A percentile compares a stretch with the other conserved stretches of the same genome.
Conservation (phyloP, 1,140 invertebrate species). For the Hesperophylax magnus region DNA sequence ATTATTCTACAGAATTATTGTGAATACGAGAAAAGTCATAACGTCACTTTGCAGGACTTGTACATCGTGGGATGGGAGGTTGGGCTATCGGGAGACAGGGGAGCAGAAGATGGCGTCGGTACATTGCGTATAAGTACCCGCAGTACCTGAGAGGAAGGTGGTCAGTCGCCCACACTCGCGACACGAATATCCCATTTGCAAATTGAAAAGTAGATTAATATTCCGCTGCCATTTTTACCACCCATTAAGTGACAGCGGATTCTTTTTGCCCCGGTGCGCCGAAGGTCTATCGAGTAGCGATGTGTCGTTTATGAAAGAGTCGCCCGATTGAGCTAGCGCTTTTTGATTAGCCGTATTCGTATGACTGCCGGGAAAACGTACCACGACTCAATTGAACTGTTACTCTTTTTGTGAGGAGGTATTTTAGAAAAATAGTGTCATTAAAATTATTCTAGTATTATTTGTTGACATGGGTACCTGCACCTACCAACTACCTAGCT, state of each 20-base stretch:
- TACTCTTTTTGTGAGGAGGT: too few species aligned
- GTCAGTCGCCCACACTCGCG: constrained; percentile 45
- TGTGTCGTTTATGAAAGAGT: too few species aligned
- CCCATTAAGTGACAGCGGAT: constrained; percentile 54
- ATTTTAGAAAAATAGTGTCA: too few species aligned
- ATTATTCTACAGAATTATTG: background rate
- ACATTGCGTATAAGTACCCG: too few species aligned
- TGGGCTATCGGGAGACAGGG: background rate
- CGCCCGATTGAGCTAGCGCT: too few species aligned
- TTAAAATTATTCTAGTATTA: too few species aligned
- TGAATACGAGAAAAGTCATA: constrained; percentile 12
- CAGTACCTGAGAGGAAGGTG: constrained; percentile 17
- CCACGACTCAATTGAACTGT: too few species aligned
- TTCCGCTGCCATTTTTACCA: constrained; percentile 58
- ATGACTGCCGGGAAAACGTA: too few species aligned
- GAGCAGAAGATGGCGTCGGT: constrained; percentile 24
- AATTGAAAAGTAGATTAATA: constrained; percentile 59
- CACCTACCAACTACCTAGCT: too few species aligned
- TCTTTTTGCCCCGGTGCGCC: constrained; percentile 51
- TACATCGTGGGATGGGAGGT: background rate
- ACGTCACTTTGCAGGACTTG: constrained; percentile 35
- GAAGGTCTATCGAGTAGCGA: background rate
- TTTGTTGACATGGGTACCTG: too few species aligned
- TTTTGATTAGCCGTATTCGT: too few species aligned
- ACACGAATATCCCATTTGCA: constrained; percentile 59